phyloP scores from a whole-genome alignment of 2,113 vertebrate genomes.

The Elaphurus davidianus region DNA sequence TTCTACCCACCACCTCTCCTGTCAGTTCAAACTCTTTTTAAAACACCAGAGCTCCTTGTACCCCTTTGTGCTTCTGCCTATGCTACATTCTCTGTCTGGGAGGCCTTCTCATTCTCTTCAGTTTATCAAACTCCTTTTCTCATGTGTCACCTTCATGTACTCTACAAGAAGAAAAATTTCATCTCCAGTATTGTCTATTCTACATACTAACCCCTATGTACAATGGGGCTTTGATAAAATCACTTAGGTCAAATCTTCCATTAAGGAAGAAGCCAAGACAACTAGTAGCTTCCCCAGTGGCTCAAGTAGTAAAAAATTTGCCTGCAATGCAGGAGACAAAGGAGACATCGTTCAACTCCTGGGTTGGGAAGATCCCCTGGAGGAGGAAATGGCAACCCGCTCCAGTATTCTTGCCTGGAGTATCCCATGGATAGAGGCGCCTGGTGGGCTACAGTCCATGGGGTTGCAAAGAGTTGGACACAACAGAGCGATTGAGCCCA shows the following conservation, averaged over 20 bases:
- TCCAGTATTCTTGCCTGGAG: not conserved
- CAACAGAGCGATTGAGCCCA: not conserved
- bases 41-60: not conserved
- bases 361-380: not conserved
- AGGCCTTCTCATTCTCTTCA: not conserved
- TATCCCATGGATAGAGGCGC: not conserved
- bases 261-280: not conserved
- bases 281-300: not conserved
- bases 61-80: not conserved
- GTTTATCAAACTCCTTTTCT: not conserved
- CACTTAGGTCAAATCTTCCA: not conserved
- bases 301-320: not conserved
- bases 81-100: not conserved
- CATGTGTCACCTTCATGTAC: not conserved
- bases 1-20: not conserved
- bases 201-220: not conserved
- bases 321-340: not conserved
- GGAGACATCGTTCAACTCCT: not conserved
- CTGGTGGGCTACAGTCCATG: not conserved
- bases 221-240: not conserved
- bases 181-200: not conserved
- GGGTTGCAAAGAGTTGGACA: not conserved
- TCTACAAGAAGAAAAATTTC: not conserved
- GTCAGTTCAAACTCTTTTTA: not conserved
- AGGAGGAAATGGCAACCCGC: not conserved